Evolutionary conservation across 1,140 invertebrate genomes (phyloP), one percentile per base, ranked within the genome.

Genomic region (Vanessa atalanta): DNA sequence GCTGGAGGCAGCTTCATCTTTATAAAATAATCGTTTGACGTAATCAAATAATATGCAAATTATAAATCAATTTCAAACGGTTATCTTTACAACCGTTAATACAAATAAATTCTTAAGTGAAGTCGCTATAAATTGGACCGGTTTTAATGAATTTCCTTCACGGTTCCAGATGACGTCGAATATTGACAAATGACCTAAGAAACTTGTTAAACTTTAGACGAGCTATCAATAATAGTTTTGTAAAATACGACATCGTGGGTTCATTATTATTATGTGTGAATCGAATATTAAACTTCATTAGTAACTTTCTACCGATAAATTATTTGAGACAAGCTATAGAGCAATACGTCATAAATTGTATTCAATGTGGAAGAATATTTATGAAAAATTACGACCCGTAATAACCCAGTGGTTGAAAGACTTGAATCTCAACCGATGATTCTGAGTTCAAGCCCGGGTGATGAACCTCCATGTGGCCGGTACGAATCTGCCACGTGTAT

Each of bases 21-120:
- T 37, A 11, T 2, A 20, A 23, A 14, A 55, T 31, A 60, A 11
- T 16, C 57, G 57, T 37, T 1, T 37, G 57, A 61, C 16, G 31
- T 61, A 37, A 61, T 61, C 14, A n/a, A 61, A 61, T 15, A 37
- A n/a, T 61, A 61, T 61, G 57, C 57, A 61, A 61, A 61, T 61
- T 61, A 37, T 37, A 23, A 61, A 61, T 61, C 43, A 26, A 37
- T 61, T 37, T 61, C 57, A 37, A 60, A 60, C 57, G 26, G 57
- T 60, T 60, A 16, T 61, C 31, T 61, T 61, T 61, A 61, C 57
- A 61, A 61, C 57, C 57, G 57, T 61, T 61, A 61, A 61, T 15
- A 61, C 57, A 61, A 61, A 61, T 61, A 37, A 6, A 37, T 37
- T 57, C 12, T 53, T 57, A 23, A 23, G 23, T 16, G 26, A 16